Evolutionary conservation across 2,888 invertebrate species (phyloP), one percentile per base, ranked within the genome.

Genomic region (Calliopum simillimum): DNA sequence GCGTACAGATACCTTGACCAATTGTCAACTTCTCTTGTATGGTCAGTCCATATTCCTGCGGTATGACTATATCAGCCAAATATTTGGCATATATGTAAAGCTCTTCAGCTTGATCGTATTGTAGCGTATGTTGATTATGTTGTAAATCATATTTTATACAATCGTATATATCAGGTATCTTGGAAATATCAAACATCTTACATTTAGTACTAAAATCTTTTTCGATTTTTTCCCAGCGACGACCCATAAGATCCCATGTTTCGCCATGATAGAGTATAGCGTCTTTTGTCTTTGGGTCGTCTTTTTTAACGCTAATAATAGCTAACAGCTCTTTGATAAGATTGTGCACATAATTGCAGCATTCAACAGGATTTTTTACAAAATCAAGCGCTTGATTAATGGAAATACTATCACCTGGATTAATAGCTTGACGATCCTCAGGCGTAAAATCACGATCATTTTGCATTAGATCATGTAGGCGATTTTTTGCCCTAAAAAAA

Each of bases 121-220:
- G 96, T 76, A 98, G 85, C 1, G 96, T 96, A 81, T 97, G 96
- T 81, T 97, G 96, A 86, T 99, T 99, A 85, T 99, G 99, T 82
- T 99, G 98, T 76, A 99, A 87, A 87, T 99, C 99, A 83, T 97
- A 99, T 84, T 99, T 99, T 79, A 99, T 99, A 84, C 99, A 99
- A 88, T 99, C 99, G 82, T 99, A 99, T 76, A 99, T 99, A 84
- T 99, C 99, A 0, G 99, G 99, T 71, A 99, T 96, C 88, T 99
- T 99, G 6, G 98, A 98, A 80, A 99, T 99, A 85, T 99, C 99
- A 86, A 94, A 99, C 49, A 92, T 90, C 78, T 94, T 94, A 79
- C 93, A 94, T 85, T 98, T 98, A 0, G 95, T 94, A 80, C 94
- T 95, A 84, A 99, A 99, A 86, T 99, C 99, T 86, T 99, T 98